Base-by-base conservation (phyloP, 1,140 invertebrate species). In the Rhopalosiphum padi region DNA sequence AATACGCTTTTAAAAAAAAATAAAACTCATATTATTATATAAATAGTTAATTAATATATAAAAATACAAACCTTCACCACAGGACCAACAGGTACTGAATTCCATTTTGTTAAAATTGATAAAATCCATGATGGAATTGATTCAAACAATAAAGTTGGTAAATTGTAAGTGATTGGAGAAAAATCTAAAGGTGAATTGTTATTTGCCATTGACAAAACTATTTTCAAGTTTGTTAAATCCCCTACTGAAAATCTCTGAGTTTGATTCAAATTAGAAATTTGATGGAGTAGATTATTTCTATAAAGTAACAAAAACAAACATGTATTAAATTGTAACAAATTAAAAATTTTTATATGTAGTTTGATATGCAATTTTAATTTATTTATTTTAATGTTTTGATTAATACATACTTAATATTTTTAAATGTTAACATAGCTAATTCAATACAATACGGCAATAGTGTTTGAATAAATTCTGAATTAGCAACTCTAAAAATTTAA, bases 191-290 rank as follows among this genome's bases (percentile, higher is more conserved):
- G 86, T 53, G 82, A 93, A 41, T 55, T 48, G 41, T 93, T 93
- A 85, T 83, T 93, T 41, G 91, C 11, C 91, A 93, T 93, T 93
- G 91, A 93, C 25, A 93, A 86, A 85, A 93, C 83, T 41, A 93
- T 93, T 21, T 86, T 85, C 48, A 93, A 93, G 43, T 93, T 93
- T 85, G 9, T 55, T n/a, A 93, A 46, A n/a, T 93, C 91, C 21
- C 82, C 91, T 1, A 51, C 9, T n/a, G 82, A 85, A 93, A 30
- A 93, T 9, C 51, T 86, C 41, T 93, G 35, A 41, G 82, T 30
- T 85, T 93, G 91, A 22, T 85, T 83, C 35, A 86, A 53, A 30
- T 93, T 35, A 41, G 30, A 51, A 55, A 93, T 85, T 93, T 93
- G 91, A 53, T 93, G 25, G 5, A 93, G 48, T 11, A 93, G 23